A percentile compares a stretch with the other conserved stretches of the same genome.
Evolutionary conservation across 2,113 vertebrate species (phyloP).

Genomic region (Clupea harengus): DNA sequence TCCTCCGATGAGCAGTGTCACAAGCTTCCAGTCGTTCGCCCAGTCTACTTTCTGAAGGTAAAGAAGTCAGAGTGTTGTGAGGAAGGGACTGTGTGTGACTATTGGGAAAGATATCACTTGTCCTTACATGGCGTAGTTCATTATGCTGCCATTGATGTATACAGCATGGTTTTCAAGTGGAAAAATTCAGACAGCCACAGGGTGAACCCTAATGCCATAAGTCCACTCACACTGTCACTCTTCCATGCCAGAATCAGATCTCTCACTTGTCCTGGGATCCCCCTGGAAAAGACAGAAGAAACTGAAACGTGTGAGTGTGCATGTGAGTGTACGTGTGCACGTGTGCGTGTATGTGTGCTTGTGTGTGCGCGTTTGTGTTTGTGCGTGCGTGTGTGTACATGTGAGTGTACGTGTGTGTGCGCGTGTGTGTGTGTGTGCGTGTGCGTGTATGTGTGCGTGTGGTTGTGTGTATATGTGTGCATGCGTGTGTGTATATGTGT

Average conservation of each 20-base stretch:
- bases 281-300: constrained; percentile 61
- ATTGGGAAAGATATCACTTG: background rate
- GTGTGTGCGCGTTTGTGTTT: background rate
- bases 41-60: constrained; percentile 79
- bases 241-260: constrained; percentile 76
- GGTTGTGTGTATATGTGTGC: too few species aligned
- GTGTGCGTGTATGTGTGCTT: background rate
- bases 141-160: too few species aligned
- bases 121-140: too few species aligned
- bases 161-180: too few species aligned
- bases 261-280: constrained; percentile 77
- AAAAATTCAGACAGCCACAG: too few species aligned
- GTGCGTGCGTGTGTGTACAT: background rate
- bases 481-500: background rate
- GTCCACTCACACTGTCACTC: constrained; percentile 72
- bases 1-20: constrained; percentile 86
- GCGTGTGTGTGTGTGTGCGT: background rate
- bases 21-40: constrained; percentile 89
- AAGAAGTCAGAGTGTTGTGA: background rate
- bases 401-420: background rate
- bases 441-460: background rate
- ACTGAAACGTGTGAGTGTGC: background rate
- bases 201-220: too few species aligned
- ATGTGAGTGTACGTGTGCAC: background rate
- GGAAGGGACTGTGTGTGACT: background rate